A percentile compares a stretch with the other conserved stretches of the same genome.
Conservation (phyloP, 2,797 vertebrate genomes). For the Sebastes vulpes region DNA sequence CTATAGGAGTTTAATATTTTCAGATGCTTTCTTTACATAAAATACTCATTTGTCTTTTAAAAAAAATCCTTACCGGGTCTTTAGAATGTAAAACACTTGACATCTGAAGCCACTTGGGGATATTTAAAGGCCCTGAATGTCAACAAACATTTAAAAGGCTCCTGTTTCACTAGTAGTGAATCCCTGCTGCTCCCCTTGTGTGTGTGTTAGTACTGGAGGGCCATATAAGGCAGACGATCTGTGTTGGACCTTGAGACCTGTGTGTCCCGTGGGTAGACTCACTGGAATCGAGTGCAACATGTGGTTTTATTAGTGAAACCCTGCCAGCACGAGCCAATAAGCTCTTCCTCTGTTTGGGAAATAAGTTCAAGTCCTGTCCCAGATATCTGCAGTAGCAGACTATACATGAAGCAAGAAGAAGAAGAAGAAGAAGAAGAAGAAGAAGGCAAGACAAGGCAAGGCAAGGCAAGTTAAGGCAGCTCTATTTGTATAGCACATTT, state of each 20-base stretch:
- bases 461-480: no score
- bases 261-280: slow-evolving; percentile 45
- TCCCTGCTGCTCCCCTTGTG: slow-evolving; percentile 17
- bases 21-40: background rate
- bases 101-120: background rate
- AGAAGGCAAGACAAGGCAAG: no score
- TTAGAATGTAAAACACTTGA: background rate
- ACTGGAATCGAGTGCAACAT: slow-evolving; percentile 14
- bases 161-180: slow-evolving; percentile 29
- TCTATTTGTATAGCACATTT: no score
- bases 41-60: background rate
- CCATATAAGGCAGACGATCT: slow-evolving; percentile 62
- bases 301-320: slow-evolving; percentile 21
- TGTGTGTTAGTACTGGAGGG: background rate
- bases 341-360: slow-evolving; percentile 7
- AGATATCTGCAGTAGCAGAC: no score
- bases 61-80: background rate
- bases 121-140: slow-evolving; percentile 40
- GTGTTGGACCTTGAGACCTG: slow-evolving; percentile 66
- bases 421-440: background rate
- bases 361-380: background rate
- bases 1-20: background rate
- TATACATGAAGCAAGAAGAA: background rate
- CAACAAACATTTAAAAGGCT: slow-evolving; percentile 24
- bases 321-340: background rate